Conservation (phyloP, 2,113 vertebrate species). For the Verasper variegatus region DNA sequence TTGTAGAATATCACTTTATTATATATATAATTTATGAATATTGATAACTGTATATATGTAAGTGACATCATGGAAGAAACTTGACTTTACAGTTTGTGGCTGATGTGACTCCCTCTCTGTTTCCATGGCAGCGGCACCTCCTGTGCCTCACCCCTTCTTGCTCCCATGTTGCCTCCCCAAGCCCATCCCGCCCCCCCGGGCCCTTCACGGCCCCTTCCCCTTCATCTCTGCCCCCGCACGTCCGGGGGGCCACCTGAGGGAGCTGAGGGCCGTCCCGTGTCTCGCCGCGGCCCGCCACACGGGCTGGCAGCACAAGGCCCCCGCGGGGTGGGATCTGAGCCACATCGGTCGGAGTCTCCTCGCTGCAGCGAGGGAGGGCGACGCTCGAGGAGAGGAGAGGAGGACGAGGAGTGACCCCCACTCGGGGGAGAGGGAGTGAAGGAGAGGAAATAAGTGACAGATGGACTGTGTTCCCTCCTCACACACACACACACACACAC, state of each 20-base stretch:
- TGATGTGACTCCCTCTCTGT: constrained; percentile 16
- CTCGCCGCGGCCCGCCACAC: constrained; percentile 43
- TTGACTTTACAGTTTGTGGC: neutral
- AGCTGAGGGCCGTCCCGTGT: constrained; percentile 29
- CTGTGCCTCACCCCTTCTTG: constrained; percentile 67
- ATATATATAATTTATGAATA: too few relatives aligned
- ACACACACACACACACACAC: neutral
- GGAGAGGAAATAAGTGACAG: constrained; percentile 22
- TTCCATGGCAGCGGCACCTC: constrained; percentile 61
- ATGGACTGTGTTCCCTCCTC: constrained; percentile 33
- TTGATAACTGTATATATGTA: too few relatives aligned
- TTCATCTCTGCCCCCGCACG: constrained; percentile 48
- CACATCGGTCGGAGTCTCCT: constrained; percentile 31
- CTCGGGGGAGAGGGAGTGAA: constrained; percentile 28
- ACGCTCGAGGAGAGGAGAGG: constrained; percentile 23
- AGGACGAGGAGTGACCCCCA: constrained; percentile 16
- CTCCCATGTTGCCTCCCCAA: constrained; percentile 76
- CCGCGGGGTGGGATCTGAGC: constrained; percentile 52
- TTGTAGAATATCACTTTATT: too few relatives aligned
- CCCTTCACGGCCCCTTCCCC: constrained; percentile 59
- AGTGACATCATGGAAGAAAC: too few relatives aligned
- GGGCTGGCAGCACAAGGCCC: constrained; percentile 56
- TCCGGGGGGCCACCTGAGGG: constrained; percentile 48
- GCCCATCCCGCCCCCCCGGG: constrained; percentile 49
- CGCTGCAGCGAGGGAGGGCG: constrained; percentile 26